Conservation (phyloP, 2,797 vertebrate species). For the Sebastes matsubarae region DNA sequence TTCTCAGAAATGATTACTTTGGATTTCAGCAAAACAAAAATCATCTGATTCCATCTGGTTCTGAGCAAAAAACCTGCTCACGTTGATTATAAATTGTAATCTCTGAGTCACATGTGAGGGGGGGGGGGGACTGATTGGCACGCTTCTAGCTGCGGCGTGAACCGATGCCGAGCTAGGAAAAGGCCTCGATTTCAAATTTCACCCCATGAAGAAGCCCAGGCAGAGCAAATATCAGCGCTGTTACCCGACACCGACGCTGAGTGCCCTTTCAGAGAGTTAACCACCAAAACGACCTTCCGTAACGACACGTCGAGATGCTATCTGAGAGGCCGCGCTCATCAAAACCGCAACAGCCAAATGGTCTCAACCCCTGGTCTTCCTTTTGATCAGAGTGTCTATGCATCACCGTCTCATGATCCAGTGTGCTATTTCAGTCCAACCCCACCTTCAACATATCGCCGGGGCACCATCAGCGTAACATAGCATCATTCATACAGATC, state of each 20-base stretch:
- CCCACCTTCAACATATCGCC: conserved; percentile 32
- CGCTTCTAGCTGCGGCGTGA: not conserved
- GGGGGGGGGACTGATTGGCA: not conserved
- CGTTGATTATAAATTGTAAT: conserved; percentile 10
- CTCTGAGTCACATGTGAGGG: not conserved
- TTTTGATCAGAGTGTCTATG: conserved; percentile 67
- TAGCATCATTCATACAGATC: conserved; percentile 13
- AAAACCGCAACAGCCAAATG: conserved; percentile 74
- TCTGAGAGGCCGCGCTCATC: conserved; percentile 63
- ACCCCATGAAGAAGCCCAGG: not conserved
- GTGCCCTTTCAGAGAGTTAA: conserved; percentile 72
- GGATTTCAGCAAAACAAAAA: not conserved
- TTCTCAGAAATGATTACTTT: not conserved
- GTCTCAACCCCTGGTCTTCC: conserved; percentile 61
- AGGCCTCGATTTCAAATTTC: conserved; percentile 49
- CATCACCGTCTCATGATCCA: conserved; percentile 60
- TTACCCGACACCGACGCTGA: conserved; percentile 67
- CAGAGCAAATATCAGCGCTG: conserved; percentile 39
- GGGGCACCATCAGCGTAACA: conserved; percentile 31
- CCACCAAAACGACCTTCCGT: conserved; percentile 74
- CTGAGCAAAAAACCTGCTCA: not conserved
- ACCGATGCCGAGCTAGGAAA: not conserved
- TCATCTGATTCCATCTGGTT: not conserved
- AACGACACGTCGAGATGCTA: conserved; percentile 64
- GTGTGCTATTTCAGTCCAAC: conserved; percentile 72